These are phyloP conservation scores for Tympanoctomys barrerae DNA, from an alignment of 2,797 vertebrate genomes.

Conservation along the genomic window DNA sequence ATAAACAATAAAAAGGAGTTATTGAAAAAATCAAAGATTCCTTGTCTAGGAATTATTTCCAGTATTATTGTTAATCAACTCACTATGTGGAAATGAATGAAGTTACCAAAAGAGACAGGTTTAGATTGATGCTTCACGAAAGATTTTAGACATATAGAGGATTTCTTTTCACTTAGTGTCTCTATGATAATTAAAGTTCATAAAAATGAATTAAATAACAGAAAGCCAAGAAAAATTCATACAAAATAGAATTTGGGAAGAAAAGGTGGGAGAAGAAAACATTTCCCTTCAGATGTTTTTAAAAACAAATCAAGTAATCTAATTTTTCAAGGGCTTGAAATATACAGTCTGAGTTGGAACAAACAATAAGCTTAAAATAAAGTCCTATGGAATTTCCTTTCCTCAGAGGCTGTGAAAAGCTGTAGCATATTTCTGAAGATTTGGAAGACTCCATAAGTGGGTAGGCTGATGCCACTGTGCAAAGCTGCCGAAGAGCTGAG, in stretches of 20 bases:
- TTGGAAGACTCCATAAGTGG: neutral
- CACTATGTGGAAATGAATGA: neutral
- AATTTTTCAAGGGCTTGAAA: neutral
- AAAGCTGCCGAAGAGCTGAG: accelerated
- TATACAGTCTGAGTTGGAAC: neutral
- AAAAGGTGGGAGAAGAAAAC: neutral
- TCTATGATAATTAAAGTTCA: neutral
- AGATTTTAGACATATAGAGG: accelerated
- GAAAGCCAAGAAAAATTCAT: neutral
- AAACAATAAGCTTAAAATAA: neutral
- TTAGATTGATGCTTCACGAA: neutral
- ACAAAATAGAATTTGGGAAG: neutral
- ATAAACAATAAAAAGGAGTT: neutral
- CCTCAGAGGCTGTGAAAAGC: neutral
- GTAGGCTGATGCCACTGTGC: accelerated
- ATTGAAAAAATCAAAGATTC: neutral
- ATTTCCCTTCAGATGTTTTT: neutral
- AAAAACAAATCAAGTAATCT: neutral
- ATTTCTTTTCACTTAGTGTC: neutral
- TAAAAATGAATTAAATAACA: neutral
- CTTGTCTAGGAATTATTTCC: neutral
- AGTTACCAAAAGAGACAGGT: neutral
- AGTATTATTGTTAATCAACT: neutral
- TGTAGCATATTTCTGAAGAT: no score
- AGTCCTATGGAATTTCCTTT: neutral